Percentiles rank a stretch among this genome's conserved stretches.
Evolutionary conservation across 2,797 vertebrate species (phyloP).

Genomic region (Alcedo atthis): DNA sequence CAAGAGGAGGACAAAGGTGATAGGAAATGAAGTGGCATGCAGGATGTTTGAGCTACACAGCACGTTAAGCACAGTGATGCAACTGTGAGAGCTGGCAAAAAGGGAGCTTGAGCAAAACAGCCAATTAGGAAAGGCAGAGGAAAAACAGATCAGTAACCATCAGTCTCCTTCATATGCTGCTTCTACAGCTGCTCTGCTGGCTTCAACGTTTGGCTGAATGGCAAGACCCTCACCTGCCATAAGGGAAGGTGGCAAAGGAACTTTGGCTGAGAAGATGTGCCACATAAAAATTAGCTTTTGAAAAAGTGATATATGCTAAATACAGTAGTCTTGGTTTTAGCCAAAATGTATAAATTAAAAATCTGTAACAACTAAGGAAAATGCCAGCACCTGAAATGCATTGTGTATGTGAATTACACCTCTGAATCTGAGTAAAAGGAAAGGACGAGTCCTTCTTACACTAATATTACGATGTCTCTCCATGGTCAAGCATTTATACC

Average conservation of each 20-base stretch:
- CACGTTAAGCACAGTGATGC: neutral
- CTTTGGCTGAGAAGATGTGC: neutral
- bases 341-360: neutral
- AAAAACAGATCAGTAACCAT: neutral
- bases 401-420: neutral
- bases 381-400: neutral
- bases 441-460: neutral
- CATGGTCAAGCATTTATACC: neutral
- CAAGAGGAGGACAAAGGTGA: neutral
- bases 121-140: conserved; percentile 1
- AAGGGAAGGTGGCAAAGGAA: neutral
- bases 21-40: neutral
- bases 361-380: neutral
- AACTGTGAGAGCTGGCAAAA: neutral
- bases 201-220: neutral
- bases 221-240: neutral
- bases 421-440: neutral
- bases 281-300: neutral
- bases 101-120: neutral
- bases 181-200: conserved; percentile 33
- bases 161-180: neutral
- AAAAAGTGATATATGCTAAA: neutral
- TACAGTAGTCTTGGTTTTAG: neutral
- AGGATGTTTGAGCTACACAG: neutral
- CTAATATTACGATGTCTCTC: neutral